A percentile compares a stretch with the other conserved stretches of the same genome.
Evolutionary conservation across 1,140 invertebrate species (phyloP).

Genomic region (Ladona fulva): DNA sequence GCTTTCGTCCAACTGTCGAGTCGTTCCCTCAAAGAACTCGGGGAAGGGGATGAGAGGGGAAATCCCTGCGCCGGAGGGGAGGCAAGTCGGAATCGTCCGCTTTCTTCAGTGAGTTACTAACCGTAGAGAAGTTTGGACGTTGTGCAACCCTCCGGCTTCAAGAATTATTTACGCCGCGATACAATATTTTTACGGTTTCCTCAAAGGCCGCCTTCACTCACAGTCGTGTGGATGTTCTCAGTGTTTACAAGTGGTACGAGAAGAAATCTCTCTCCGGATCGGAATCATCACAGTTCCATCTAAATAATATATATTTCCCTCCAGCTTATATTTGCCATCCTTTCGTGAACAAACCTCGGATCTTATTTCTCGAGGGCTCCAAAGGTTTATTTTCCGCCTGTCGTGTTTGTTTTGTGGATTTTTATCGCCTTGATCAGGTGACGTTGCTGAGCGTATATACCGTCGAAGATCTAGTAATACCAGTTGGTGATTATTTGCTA

Average conservation of each 20-base stretch:
- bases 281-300: no score
- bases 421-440: background rate
- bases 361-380: background rate
- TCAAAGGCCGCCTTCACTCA: background rate
- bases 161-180: background rate
- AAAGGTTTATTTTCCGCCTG: background rate
- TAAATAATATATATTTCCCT: no score
- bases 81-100: background rate
- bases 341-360: background rate
- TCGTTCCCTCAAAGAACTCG: background rate
- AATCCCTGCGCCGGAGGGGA: background rate
- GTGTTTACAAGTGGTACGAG: no score
- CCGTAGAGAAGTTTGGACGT: background rate
- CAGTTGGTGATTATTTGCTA: background rate
- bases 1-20: background rate
- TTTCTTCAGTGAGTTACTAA: slow-evolving; percentile 6
- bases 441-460: background rate
- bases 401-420: background rate
- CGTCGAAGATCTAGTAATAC: no score
- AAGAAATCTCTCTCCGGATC: no score
- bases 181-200: slow-evolving; percentile 5
- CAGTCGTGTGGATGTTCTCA: background rate
- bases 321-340: no score
- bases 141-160: background rate
- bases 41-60: background rate